Evolutionary conservation across 1,140 invertebrate genomes (phyloP), one percentile per base, ranked within the genome.

Genomic region (Lordiphosa mommai): DNA sequence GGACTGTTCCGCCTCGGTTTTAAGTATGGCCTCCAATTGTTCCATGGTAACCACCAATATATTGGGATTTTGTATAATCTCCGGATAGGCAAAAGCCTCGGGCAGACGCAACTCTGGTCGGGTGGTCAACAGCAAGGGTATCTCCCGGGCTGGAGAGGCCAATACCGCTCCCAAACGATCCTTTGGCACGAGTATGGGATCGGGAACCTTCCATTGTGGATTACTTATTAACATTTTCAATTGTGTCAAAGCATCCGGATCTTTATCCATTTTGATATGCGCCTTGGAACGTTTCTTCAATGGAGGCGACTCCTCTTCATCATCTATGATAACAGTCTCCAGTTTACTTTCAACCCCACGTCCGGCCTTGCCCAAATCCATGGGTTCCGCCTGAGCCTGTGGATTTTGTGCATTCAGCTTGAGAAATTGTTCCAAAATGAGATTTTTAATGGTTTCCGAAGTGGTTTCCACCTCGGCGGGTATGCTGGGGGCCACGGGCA

Each of bases 141-240:
- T 95, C 90, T 96, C 94, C 33, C 90, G 92, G 0, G 92, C 93
- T 1, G 95, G 95, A 1, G 92, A 91, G 0, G 92, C 91, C n/a
- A 95, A 88, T 9, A 96, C 92, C 5, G 91, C 90, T 10, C 93
- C 92, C 23, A 96, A 87, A 66, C 92, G 92, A 73, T 94, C 92
- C 77, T 94, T 93, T 14, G 95, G 95, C 36, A 96, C 93, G 44
- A 96, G 84, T 48, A 96, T 89, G 7, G 94, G 94, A 91, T 96
- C 95, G 7, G 95, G 94, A 72, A 96, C 92, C 66, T 93, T 91
- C 70, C 94, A 91, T 33, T 92, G 92, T 1, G 92, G 90, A 61
- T 93, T 93, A 32, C 91, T 90, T 10, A 95, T 91, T n/a, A 96
- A 87, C 76, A 93, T 91, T 61, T 93, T 92, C 1, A 95, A 90